Evolutionary conservation across 2,113 vertebrate species (phyloP), one percentile per base, ranked within the genome.

Genomic region (Campylomormyrus numenius): DNA sequence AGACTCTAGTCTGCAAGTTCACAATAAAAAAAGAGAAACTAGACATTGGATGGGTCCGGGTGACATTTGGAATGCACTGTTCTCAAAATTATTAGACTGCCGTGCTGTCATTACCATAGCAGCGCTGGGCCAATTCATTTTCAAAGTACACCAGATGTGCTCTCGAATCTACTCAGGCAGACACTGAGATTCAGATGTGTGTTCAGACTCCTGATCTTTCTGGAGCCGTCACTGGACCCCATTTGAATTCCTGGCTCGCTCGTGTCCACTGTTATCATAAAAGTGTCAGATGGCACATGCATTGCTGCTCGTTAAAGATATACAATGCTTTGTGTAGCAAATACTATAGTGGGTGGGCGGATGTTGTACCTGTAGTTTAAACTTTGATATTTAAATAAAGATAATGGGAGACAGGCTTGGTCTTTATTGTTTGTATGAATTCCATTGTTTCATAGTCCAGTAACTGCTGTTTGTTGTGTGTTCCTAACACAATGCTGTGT

Each of bases 121-220:
- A 70, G 91, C 89, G 88, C 89, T 66, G 90, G 91, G 93, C 93
- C 93, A 92, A 93, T 92, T 93, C 93, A 4, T 91, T 94, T 94
- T 95, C 94, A 95, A 96, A 95, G 94, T 95, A 94, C 94, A 95
- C 94, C 95, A 95, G 94, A 95, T 95, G 94, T 95, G 93, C 93
- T 94, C 92, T 90, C 92, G 92, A 92, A 92, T 93, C 94, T 94
- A 93, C 93, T 94, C 94, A 91, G 92, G 93, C 93, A 94, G 94
- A 95, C 93, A 94, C 92, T 92, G 58, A 88, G 92, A 66, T 74
- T 88, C 62, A 70, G 53, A 88, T 49, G 88, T 89, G 77, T 62
- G 89, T 53, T 85, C 80, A n/a, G 80, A 84, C 89, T 62, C 89
- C 77, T 62, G 77, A 52, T 89, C 89, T 89, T 85, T 17, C 62